Percentiles rank a stretch among this genome's conserved stretches.
Evolutionary conservation across 2,888 invertebrate genomes (phyloP).

Genomic region (Agelastica alni): DNA sequence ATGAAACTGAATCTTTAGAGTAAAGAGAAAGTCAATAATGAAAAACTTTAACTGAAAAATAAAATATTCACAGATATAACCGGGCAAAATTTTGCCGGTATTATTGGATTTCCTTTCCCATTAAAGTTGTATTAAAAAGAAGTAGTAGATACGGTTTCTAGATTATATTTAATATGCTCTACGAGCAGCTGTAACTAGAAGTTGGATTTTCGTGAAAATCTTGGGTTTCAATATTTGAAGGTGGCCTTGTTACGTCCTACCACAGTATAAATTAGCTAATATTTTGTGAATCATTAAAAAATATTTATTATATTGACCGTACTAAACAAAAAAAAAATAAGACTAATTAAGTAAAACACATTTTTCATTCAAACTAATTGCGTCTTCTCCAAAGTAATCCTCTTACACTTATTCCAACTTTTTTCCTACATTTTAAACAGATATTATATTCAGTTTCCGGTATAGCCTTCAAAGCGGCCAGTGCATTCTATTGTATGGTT

Average conservation of each 20-base stretch:
- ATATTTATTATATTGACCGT: too few relatives aligned
- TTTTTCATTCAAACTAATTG: too few relatives aligned
- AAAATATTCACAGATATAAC: slow-evolving; percentile 3
- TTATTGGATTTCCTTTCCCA: slow-evolving; percentile 25
- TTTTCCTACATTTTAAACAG: too few relatives aligned
- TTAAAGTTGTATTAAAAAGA: slow-evolving; percentile 26
- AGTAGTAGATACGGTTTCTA: slow-evolving; percentile 20
- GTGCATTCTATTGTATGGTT: too few relatives aligned
- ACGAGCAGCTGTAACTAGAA: slow-evolving; percentile 21
- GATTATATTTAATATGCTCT: slow-evolving; percentile 26
- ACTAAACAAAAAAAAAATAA: too few relatives aligned
- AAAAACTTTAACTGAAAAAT: slow-evolving; percentile 4
- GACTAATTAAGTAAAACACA: too few relatives aligned
- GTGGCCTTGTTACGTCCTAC: not conserved
- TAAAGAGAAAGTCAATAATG: not conserved
- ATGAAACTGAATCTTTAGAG: not conserved
- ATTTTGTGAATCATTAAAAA: too few relatives aligned
- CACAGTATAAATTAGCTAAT: too few relatives aligned
- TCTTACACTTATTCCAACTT: too few relatives aligned
- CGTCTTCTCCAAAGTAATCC: too few relatives aligned
- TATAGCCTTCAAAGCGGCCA: too few relatives aligned
- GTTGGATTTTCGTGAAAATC: slow-evolving; percentile 15
- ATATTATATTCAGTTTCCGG: too few relatives aligned
- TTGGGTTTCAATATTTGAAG: not conserved
- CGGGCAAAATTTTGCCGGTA: slow-evolving; percentile 6